Conservation (phyloP, 2,888 invertebrate genomes). For the Escarpia spicata region DNA sequence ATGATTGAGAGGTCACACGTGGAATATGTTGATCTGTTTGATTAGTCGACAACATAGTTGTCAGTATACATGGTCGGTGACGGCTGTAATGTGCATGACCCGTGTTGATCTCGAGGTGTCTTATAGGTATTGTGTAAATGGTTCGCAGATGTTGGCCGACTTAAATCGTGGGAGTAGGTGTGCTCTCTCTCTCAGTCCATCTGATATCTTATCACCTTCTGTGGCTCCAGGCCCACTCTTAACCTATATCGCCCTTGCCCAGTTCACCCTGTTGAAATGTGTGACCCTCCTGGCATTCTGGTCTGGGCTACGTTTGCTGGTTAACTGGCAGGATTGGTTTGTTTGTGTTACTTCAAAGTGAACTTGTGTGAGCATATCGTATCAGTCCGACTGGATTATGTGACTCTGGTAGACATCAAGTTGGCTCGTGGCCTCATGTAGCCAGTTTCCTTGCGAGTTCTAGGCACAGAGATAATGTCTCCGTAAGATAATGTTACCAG, state of each 20-base stretch:
- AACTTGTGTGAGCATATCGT: not conserved
- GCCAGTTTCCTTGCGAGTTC: not conserved
- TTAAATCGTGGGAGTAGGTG: not conserved
- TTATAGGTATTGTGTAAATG: not conserved
- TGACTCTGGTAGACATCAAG: not conserved
- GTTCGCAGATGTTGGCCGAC: not conserved
- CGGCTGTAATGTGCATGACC: not conserved
- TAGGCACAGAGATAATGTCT: not conserved
- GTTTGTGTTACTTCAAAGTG: conserved; percentile 6
- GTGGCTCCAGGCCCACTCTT: not conserved
- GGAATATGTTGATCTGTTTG: conserved; percentile 6
- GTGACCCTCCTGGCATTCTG: not conserved
- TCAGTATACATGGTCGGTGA: not conserved
- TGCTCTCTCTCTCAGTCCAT: not conserved
- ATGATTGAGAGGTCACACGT: not conserved
- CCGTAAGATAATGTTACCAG: not conserved
- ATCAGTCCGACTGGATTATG: not conserved
- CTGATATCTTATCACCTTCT: conserved; percentile 13
- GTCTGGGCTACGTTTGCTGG: not conserved
- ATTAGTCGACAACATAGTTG: not conserved
- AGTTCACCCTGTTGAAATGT: not conserved
- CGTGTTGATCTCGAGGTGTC: not conserved
- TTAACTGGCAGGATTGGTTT: not conserved
- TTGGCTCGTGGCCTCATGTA: not conserved
- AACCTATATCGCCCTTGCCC: not conserved